Evolutionary conservation across 1,140 invertebrate genomes (phyloP), one percentile per base, ranked within the genome.

Genomic region (Drosophila repletoides): DNA sequence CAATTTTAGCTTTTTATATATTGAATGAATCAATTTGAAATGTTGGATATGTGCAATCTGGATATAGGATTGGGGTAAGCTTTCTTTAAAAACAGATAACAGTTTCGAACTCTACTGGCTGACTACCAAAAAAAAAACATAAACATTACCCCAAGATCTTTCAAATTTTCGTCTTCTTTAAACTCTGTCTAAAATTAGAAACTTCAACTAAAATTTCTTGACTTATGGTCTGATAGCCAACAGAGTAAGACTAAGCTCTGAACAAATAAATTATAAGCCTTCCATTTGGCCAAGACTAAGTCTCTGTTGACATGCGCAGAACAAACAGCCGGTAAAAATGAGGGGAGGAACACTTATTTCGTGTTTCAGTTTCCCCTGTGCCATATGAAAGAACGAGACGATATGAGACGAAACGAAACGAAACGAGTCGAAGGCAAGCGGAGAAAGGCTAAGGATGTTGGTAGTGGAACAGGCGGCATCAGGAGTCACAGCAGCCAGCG

Each of bases 231-330:
- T 72, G 48, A 52, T 73, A 51, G 51, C 34, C 48, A 74, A 64
- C 58, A 83, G 61, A 83, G 36, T 71, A 46, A 53, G 51, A 60
- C 43, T 46, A 74, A 69, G 17, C 31, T 22, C 41, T 49, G 45
- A 65, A 53, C 59, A 83, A 83, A 72, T 70, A 76, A 69, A 67
- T 75, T 69, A 24, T 4, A 52, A 72, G 55, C 40, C 60, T 17
- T 15, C 9, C 14, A 29, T 31, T 29, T 15, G 15, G 7, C 19
- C 9, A 41, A 17, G 14, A 2, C 22, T 19, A 40, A 71, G 55
- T 59, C 31, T 33, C 29, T 34, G 17, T 4, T 1, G 77, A 67
- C 77, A 84, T 67, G 79, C 77, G 77, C 77, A 77, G 24, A 15
- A 15, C 38, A 2, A 10, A 6, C 9, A 43, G 60, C 73, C 65